These are phyloP conservation scores for Paramuricea clavata DNA, from an alignment of 92 coral and sea anemone species.

Conservation along the genomic window DNA sequence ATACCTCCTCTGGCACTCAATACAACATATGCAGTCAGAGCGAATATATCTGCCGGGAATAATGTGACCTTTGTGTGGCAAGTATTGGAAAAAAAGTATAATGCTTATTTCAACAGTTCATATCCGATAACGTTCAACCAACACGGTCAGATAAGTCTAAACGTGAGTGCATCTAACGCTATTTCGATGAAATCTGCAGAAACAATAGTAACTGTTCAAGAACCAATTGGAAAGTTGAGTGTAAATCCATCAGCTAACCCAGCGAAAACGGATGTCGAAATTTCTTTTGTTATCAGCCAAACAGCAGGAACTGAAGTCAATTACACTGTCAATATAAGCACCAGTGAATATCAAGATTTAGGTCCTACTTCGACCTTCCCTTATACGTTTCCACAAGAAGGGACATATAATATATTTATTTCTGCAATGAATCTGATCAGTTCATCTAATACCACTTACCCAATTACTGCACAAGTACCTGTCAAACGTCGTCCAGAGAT, in stretches of 20 bases:
- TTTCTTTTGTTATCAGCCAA: constrained; percentile 76
- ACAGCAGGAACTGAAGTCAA: constrained; percentile 78
- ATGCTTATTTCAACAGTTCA: constrained; percentile 26
- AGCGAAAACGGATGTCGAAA: constrained; percentile 77
- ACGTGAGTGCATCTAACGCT: constrained; percentile 82
- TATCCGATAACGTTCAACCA: constrained; percentile 66
- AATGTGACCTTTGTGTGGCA: constrained; percentile 83
- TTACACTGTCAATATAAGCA: constrained; percentile 41
- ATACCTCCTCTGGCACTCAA: constrained; percentile 75
- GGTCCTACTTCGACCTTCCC: neutral
- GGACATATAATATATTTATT: neutral
- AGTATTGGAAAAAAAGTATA: constrained; percentile 38
- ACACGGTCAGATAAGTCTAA: constrained; percentile 68
- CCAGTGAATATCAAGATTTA: neutral
- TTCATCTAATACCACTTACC: neutral
- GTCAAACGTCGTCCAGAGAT: constrained; percentile 1
- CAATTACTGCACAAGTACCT: constrained; percentile 23
- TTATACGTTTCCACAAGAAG: constrained; percentile 7
- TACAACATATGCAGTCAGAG: constrained; percentile 70
- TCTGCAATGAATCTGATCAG: constrained; percentile 22
- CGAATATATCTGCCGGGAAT: constrained; percentile 74
- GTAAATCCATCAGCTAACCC: constrained; percentile 84
- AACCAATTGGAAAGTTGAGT: constrained; percentile 67
- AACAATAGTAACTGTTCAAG: constrained; percentile 75
- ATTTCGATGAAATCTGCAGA: constrained; percentile 64